Evolutionary conservation across 2,888 invertebrate genomes (phyloP), one percentile per base, ranked within the genome.

Genomic region (Microlaimidae sp.): DNA sequence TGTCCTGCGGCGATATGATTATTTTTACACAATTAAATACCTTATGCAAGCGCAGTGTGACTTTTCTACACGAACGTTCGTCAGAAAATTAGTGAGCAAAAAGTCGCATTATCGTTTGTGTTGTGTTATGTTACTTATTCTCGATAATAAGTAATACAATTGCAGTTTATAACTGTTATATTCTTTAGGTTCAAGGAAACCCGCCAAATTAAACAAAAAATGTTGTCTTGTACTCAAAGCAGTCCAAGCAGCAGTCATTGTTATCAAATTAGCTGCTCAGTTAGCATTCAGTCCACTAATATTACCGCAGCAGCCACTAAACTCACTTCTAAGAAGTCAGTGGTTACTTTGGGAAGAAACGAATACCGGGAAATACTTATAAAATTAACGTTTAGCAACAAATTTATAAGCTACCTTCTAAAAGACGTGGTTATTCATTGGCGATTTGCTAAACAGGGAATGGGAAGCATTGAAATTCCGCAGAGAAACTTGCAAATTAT

Each of bases 401-500:
- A 43, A 19, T 5, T 21, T 5, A 21, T 21, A 5, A 43, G 43
- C 23, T 43, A 43, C 23, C n/a, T 43, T n/a, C 43, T 43, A 5
- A 5, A 43, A 43, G 43, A 43, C 7, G 23, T 43, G 17, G 23
- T 7, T 7, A 24, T 43, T 28, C 29, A 3, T 24, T 5, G 2
- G 26, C 23, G 24, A 4, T 43, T 25, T 17, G 41, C 27, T 25
- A 38, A 42, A 25, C 42, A 51, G 19, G 51, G 51, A 25, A 21
- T 19, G 21, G 51, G 41, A 2, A 17, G 26, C 5, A 40, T 51
- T 19, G 2, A 3, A 2, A 23, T 51, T 3, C 24, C 32, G 19
- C 42, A 41, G 42, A 10, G 27, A 17, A 25, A 24, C 3, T 3
- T 51, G 24, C 21, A 51, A 17, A 24, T 64, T 19, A 59, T 59